A percentile compares a stretch with the other conserved stretches of the same genome.
These are phyloP conservation scores for Hirundichthys speculiger DNA, from an alignment of 2,113 vertebrate species.

Conservation along the genomic window DNA sequence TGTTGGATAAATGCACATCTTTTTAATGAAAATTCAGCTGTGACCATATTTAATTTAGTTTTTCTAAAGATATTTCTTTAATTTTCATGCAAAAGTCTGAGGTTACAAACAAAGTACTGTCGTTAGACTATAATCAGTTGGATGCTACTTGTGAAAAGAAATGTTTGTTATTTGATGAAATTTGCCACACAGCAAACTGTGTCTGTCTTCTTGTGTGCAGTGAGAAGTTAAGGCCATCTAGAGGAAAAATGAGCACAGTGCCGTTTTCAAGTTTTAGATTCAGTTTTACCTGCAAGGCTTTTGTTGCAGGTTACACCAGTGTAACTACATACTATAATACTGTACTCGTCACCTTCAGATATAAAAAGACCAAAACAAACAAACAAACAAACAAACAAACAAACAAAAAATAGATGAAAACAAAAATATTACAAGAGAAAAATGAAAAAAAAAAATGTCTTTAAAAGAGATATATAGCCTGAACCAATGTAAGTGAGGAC, in stretches of 20 bases:
- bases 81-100: background rate
- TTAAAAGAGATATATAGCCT: too few relatives aligned
- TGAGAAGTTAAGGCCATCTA: conserved; percentile 66
- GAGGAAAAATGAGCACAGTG: conserved; percentile 39
- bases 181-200: background rate
- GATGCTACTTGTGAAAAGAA: conserved; percentile 2
- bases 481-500: too few relatives aligned
- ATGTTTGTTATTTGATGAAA: background rate
- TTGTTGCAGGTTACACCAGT: background rate
- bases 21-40: background rate
- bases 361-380: too few relatives aligned
- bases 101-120: background rate
- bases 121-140: background rate
- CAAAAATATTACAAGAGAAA: too few relatives aligned
- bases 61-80: background rate
- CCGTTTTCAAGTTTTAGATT: background rate
- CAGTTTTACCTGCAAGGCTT: background rate
- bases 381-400: too few relatives aligned
- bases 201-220: background rate
- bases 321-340: too few relatives aligned
- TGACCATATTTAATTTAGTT: background rate
- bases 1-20: background rate
- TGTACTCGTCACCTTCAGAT: too few relatives aligned
- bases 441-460: too few relatives aligned
- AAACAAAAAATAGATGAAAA: too few relatives aligned